Base-by-base conservation (phyloP, 2,113 vertebrate species). In the Apistogramma diplotaenia region DNA sequence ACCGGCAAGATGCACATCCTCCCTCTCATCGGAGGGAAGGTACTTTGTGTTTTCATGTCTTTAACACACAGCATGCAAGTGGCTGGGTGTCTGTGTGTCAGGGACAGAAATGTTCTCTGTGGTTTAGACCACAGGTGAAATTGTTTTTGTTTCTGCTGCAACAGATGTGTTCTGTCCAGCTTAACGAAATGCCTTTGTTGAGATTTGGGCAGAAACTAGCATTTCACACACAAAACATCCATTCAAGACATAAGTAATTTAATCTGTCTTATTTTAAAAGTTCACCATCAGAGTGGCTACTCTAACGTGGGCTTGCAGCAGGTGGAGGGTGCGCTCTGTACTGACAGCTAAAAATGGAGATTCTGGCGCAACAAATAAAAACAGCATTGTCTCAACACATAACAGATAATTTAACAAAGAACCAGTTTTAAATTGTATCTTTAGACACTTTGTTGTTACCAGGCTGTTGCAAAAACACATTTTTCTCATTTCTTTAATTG, bases 1-100 rank as follows among this genome's bases (percentile, higher is more conserved):
- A 95, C 96, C 0, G 98, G 98, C 75, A 99, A 99, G 93, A 99
- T 99, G 98, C 98, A 99, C 74, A 96, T 99, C 76, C 96, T 99
- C 79, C 98, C 98, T 49, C 95, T 99, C 61, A 98, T 99, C 59
- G 98, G 98, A 58, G 98, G 98, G 90, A 99, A 99, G 96, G 98
- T 99, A 96, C 53, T 40, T 53, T 23, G 40, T 49, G 1, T 70
- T 46, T 70, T 29, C 65, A 70, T 70, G 25, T 51, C 23, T 70
- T 70, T 49, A 43, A 70, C 62, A 70, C 40, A 19, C 43, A 70
- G 49, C 61, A 13, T 29, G 43, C 8, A 67, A 67, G 62, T 67
- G 46, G 62, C 65, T 49, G 65, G 5, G 25, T 13, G n/a, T 70
- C 65, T 13, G 16, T 51, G 27, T 70, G 29, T 70, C 65, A 70